Evolutionary conservation across 1,140 invertebrate species (phyloP), one percentile per base, ranked within the genome.

Genomic region (Dendroctonus valens): DNA sequence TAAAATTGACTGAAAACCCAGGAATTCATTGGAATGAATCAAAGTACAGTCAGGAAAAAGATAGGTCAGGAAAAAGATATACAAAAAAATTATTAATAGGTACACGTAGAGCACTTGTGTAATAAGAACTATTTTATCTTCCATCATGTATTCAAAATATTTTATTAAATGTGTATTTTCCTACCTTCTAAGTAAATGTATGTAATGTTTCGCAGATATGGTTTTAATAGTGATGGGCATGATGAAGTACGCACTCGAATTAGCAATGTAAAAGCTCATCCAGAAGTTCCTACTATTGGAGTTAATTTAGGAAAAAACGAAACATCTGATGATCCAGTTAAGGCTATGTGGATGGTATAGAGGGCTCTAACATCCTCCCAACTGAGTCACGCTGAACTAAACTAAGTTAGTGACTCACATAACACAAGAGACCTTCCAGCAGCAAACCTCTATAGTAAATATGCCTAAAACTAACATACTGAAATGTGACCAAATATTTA

Each of bases 261-360:
- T n/a, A 72, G 81, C 68, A 72, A 77, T 60, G 59, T 88, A 3
- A 85, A 83, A 71, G 78, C 38, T 14, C 54, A 67, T 14, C 15
- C 60, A 9, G 68, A 65, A 37, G 12, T 63, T 41, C 66, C 83
- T 12, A 85, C 85, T 6, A 77, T 91, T 9, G 96, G 96, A 8
- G 85, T 99, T 0, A 98, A 98, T 84, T 83, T 99, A 48, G 97
- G 97, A 0, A 97, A 96, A 79, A 99, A 99, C 80, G 98, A 97
- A 81, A 78, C 80, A 2, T 91, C 92, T 4, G 70, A 80, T 42
- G 85, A 94, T 81, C 81, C 91, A 0, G 80, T 85, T 26, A 75
- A 82, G 97, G 99, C 80, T 99, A 98, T 77, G 83, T 87, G 9
- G 74, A 85, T 70, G 93, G 94, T 15, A 85, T 96, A n/a, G n/a